Conservation (phyloP, 1,140 invertebrate species). For the Drosophila pandora region DNA sequence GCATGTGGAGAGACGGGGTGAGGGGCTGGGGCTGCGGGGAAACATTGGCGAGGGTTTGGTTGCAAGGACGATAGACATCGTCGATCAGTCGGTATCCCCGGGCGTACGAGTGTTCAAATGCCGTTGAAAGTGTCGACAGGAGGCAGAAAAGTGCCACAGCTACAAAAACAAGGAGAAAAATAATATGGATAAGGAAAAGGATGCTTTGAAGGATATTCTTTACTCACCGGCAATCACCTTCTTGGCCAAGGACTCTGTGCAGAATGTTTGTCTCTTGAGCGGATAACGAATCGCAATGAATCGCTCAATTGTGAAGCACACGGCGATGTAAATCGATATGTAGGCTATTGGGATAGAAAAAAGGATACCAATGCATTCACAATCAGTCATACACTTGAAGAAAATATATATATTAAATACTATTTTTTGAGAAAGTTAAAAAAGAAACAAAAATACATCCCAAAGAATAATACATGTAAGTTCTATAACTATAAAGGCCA, state of each 20-base stretch:
- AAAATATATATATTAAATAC: neutral
- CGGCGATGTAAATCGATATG: slow-evolving; percentile 91
- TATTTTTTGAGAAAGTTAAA: too few relatives aligned
- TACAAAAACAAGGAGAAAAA: slow-evolving; percentile 27
- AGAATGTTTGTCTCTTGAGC: slow-evolving; percentile 89
- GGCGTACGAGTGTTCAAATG: slow-evolving; percentile 86
- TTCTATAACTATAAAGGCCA: too few relatives aligned
- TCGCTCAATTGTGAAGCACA: slow-evolving; percentile 91
- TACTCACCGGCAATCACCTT: slow-evolving; percentile 85
- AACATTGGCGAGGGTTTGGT: slow-evolving; percentile 71
- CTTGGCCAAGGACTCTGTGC: slow-evolving; percentile 87
- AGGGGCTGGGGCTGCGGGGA: slow-evolving; percentile 45
- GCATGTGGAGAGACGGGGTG: slow-evolving; percentile 1
- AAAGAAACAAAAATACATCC: neutral
- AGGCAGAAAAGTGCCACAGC: slow-evolving; percentile 87
- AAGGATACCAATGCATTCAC: slow-evolving; percentile 1
- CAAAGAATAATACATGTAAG: too few relatives aligned
- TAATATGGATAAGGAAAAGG: slow-evolving; percentile 12
- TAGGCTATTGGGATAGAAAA: slow-evolving; percentile 84
- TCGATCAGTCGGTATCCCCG: slow-evolving; percentile 68
- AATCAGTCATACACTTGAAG: slow-evolving; percentile 9
- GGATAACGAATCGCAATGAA: slow-evolving; percentile 92
- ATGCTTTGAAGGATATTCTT: slow-evolving; percentile 1
- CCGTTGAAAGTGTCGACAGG: slow-evolving; percentile 86
- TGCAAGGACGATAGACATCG: slow-evolving; percentile 72